phyloP scores from a whole-genome alignment of 2,888 invertebrate species.

The Teinopalpus imperialis region DNA sequence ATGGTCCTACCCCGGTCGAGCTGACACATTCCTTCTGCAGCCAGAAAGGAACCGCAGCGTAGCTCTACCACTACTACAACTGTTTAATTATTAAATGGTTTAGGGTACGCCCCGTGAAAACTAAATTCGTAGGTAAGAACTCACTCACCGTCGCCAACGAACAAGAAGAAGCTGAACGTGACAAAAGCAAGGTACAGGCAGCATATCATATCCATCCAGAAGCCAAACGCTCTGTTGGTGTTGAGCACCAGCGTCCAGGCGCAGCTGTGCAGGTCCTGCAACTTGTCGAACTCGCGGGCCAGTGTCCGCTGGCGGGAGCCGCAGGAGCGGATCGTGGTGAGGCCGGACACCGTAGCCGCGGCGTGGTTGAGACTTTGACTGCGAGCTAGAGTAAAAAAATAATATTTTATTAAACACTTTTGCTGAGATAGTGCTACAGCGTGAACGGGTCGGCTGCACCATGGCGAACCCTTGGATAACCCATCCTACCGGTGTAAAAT shows the following conservation, averaged over 20 bases:
- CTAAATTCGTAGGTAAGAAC: too few species aligned
- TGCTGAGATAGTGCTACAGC: too few species aligned
- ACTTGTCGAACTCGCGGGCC: constrained; percentile 86
- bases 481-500: too few species aligned
- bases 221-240: constrained; percentile 75
- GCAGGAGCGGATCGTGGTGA: constrained; percentile 91
- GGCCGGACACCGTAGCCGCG: constrained; percentile 89
- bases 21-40: too few species aligned
- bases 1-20: too few species aligned
- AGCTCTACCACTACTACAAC: too few species aligned
- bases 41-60: too few species aligned
- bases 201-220: constrained; percentile 82
- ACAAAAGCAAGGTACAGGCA: constrained; percentile 81
- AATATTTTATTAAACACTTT: too few species aligned
- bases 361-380: constrained; percentile 93
- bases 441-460: too few species aligned
- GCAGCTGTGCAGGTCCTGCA: constrained; percentile 84
- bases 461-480: too few species aligned
- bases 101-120: too few species aligned
- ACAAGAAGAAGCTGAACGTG: constrained; percentile 85
- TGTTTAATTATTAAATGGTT: too few species aligned
- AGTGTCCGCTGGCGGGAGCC: constrained; percentile 85
- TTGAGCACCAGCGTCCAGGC: constrained; percentile 77
- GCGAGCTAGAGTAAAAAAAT: constrained; percentile 88
- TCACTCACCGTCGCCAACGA: constrained; percentile 52